Evolutionary conservation across 2,113 vertebrate species (phyloP), one percentile per base, ranked within the genome.

Genomic region (Halcyon senegalensis): DNA sequence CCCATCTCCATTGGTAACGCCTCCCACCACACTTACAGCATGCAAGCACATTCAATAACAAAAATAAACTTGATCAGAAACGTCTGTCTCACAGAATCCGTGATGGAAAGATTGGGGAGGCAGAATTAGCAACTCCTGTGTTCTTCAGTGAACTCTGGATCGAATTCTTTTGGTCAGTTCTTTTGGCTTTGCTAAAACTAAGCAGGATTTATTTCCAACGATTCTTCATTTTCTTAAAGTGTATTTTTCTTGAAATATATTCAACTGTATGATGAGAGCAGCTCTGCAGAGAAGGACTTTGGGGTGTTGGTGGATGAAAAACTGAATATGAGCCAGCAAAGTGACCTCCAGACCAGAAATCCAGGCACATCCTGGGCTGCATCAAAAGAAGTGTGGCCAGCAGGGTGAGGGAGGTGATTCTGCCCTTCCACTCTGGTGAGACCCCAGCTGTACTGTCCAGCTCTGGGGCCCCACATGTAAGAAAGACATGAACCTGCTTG

Each of bases 11-110:
- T 31, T 72, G 82, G 92, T 79, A 94, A 93, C 2, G 0, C 48
- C 33, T 95, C 90, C 94, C 39, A 77, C 87, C 56, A 75, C n/a
- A 27, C 73, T 87, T 77, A 15, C 0, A 68, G 69, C 76, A 43
- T 51, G 56, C 50, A 86, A 51, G 83, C 53, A 63, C 13, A 35
- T 46, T 77, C 81, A 84, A 10, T 41, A 41, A 41, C 62, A 67
- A 87, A 92, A 89, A 75, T 59, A 90, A 77, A 59, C 33, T 50
- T 43, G 46, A 77, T 87, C 37, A 77, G 86, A 91, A 95, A 64
- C 16, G 30, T 33, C 37, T 91, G 80, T 55, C n/a, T 93, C 24
- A 24, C 50, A 51, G 50, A 51, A 25, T 51, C 50, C 50, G 7
- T 25, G 50, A 14, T 7, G 13, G 25, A 51, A 51, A 51, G 23